A percentile compares a stretch with the other conserved stretches of the same genome.
These are phyloP conservation scores for Calcarius lapponicus DNA, from an alignment of 2,797 vertebrate genomes.

Conservation along the genomic window DNA sequence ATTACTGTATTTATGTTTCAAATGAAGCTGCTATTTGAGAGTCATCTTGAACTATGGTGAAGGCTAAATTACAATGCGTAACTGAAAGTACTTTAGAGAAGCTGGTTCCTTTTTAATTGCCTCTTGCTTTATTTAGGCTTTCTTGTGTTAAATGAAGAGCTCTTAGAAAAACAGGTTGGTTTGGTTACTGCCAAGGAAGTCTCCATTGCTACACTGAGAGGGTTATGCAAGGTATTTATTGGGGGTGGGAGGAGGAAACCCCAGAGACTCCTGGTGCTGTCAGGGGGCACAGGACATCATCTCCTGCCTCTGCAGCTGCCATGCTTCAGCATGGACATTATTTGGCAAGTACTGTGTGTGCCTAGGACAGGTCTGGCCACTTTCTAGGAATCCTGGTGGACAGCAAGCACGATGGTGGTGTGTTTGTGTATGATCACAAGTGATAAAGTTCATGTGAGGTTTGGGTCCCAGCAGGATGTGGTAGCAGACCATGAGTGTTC, in stretches of 20 bases:
- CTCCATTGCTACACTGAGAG: background rate
- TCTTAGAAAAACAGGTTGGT: background rate
- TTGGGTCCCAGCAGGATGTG: background rate
- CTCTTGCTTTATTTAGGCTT: constrained; percentile 17
- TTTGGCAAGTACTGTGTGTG: background rate
- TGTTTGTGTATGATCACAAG: background rate
- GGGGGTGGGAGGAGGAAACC: background rate
- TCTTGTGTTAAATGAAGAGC: background rate
- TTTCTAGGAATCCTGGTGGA: background rate
- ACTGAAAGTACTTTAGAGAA: background rate
- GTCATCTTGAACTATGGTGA: background rate
- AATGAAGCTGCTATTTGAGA: background rate
- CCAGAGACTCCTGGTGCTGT: background rate
- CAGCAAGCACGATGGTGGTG: background rate
- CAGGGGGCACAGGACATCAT: background rate
- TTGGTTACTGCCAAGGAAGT: background rate
- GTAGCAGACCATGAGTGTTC: background rate
- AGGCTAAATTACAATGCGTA: background rate
- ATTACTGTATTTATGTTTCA: background rate
- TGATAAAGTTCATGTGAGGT: background rate
- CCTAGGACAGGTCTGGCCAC: background rate
- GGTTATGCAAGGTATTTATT: background rate
- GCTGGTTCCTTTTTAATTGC: constrained; percentile 19
- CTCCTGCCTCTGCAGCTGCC: background rate
- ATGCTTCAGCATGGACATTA: background rate